These are phyloP conservation scores for Hybos culiciformis DNA, from an alignment of 2,888 invertebrate genomes.

Conservation along the genomic window DNA sequence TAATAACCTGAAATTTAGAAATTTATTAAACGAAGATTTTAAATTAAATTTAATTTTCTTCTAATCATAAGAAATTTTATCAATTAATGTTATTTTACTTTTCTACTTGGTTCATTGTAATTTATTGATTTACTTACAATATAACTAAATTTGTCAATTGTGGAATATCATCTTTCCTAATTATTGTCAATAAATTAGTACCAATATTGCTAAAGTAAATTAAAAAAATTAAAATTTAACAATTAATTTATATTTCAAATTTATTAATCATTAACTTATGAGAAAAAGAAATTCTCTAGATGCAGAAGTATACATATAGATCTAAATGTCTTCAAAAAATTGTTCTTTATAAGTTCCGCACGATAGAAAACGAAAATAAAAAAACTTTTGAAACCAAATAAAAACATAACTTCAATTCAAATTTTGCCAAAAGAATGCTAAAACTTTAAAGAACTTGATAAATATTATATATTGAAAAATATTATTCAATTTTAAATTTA, in stretches of 20 bases:
- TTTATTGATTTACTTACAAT: conserved; percentile 49
- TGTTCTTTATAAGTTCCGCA: too few relatives aligned
- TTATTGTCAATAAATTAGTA: conserved; percentile 56
- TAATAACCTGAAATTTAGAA: conserved; percentile 52
- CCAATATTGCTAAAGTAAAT: conserved; percentile 55
- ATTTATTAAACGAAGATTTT: conserved; percentile 6
- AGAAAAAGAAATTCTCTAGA: too few relatives aligned
- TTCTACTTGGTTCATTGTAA: neutral
- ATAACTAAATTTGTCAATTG: conserved; percentile 56
- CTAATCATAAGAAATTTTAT: neutral
- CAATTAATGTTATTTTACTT: neutral
- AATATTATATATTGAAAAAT: too few relatives aligned
- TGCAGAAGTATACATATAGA: too few relatives aligned
- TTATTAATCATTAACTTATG: too few relatives aligned
- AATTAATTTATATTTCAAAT: neutral
- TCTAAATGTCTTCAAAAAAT: too few relatives aligned
- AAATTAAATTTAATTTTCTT: neutral
- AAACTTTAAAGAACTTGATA: too few relatives aligned
- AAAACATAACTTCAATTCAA: too few relatives aligned
- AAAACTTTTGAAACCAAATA: too few relatives aligned
- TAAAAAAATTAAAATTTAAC: neutral
- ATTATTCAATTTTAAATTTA: too few relatives aligned
- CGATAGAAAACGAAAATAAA: too few relatives aligned
- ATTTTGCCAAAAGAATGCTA: too few relatives aligned
- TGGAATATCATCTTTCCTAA: conserved; percentile 55